These are phyloP conservation scores for Zaprionus obscuricornis DNA, from an alignment of 2,888 invertebrate genomes.

Conservation along the genomic window DNA sequence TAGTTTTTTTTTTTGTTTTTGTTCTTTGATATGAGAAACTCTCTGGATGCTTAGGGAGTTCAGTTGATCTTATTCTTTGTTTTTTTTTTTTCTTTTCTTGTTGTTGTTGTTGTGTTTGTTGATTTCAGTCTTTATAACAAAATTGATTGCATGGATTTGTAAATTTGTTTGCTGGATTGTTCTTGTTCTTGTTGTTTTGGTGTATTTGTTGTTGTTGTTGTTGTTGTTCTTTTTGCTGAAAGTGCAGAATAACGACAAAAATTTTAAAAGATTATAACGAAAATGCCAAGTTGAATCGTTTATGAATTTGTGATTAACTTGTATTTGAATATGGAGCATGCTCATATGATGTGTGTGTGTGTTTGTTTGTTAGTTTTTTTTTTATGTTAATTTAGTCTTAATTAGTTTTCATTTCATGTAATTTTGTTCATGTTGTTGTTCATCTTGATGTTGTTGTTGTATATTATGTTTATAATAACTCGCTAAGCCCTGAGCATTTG, in stretches of 20 bases:
- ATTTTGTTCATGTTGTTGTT: constrained; percentile 20
- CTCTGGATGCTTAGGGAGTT: constrained; percentile 34
- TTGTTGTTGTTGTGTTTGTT: constrained; percentile 37
- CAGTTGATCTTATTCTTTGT: constrained; percentile 8
- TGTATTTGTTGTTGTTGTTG: constrained; percentile 24
- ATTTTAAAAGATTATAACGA: constrained; percentile 46
- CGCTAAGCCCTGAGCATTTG: constrained; percentile 80
- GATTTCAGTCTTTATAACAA: constrained; percentile 67
- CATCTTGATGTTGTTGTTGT: constrained; percentile 20
- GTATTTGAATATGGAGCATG: constrained; percentile 76
- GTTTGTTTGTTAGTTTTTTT: constrained; percentile 62
- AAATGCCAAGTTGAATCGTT: constrained; percentile 33
- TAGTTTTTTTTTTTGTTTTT: no score
- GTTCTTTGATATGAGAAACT: constrained; percentile 53
- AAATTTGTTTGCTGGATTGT: constrained; percentile 75
- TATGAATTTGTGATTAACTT: constrained; percentile 28
- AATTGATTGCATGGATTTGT: constrained; percentile 75
- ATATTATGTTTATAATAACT: constrained; percentile 61
- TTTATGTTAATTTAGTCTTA: constrained; percentile 32
- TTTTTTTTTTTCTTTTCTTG: constrained; percentile 2
- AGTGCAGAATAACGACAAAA: constrained; percentile 33
- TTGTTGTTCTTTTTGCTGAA: constrained; percentile 12
- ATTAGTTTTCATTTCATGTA: constrained; percentile 18
- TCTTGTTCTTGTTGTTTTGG: constrained; percentile 47
- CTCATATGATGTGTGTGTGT: constrained; percentile 72